Base-by-base conservation (phyloP, 2,888 invertebrate genomes). In the Zele albiditarsus region DNA sequence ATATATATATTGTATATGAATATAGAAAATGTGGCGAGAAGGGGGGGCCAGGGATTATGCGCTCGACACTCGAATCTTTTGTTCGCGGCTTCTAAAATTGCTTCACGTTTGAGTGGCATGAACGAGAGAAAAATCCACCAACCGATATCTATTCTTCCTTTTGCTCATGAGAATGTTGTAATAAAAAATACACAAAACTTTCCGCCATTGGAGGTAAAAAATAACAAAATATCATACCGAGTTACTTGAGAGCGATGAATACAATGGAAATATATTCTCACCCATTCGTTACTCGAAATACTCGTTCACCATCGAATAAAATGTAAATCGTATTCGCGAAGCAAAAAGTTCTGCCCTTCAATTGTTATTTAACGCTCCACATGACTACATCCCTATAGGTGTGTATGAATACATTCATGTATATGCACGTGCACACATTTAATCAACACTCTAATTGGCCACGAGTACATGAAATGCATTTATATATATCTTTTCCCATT, bases 31-130 rank as follows among this genome's bases (percentile, higher is more conserved):
- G 38, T 38, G 38, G 38, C 12, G 4, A 31, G 12, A 38, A 0
- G 12, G 12, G 12, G 8, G 38, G 38, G 12, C 8, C 38, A 38
- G 12, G 12, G 38, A 38, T 38, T 12, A 38, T 6, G 38, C 12
- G 0, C 38, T 38, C 12, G 27, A 71, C 57, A 23, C 31, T 74
- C 70, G 71, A 75, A 75, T 73, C 76, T 65, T 71, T 78, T 74
- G 76, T 57, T 57, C 28, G 71, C 46, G 46, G 58, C 67, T 72
- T 53, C 16, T 14, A 60, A 66, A 68, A 73, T 73, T 60, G 53
- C 58, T 67, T 67, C 33, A 60, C 71, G 57, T 72, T 72, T 53
- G 65, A 72, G 38, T 65, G 53, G 23, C 65, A 53, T 14, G 33
- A 23, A 70, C 3, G n/a, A 71, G 10, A 5, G 49, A 12, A 57